These are phyloP conservation scores for Gorsachius goisagi DNA, from an alignment of 2,113 vertebrate species.

Conservation along the genomic window DNA sequence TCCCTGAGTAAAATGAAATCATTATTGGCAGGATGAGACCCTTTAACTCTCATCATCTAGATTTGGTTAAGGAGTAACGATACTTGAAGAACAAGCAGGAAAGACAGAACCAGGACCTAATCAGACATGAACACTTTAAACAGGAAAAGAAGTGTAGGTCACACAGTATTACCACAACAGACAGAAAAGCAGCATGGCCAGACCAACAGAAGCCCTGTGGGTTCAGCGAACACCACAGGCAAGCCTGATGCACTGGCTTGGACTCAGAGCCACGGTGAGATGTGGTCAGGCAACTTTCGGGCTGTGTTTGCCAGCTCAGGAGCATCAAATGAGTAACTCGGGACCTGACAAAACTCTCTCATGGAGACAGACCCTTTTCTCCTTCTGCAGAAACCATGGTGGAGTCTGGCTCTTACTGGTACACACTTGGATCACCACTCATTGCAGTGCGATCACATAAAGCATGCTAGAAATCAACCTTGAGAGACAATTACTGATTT, in stretches of 20 bases:
- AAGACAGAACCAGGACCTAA: not conserved
- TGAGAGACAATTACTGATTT: not conserved
- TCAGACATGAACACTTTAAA: not conserved
- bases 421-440: not conserved
- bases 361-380: not conserved
- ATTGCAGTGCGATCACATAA: not conserved
- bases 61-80: not conserved
- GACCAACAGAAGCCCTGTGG: not conserved
- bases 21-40: not conserved
- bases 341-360: not conserved
- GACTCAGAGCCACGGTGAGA: not conserved
- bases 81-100: not conserved
- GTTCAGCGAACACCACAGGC: fast-evolving
- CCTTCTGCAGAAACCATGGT: not conserved
- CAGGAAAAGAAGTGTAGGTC: not conserved
- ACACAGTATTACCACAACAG: not conserved
- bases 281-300: not conserved
- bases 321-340: not conserved
- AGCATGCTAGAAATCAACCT: not conserved
- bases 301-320: not conserved
- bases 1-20: conserved; percentile 20
- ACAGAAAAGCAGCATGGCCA: not conserved
- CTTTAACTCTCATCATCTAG: not conserved
- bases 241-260: not conserved
- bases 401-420: not conserved